Conservation (phyloP, 2,888 invertebrate species). For the Oscheius onirici region DNA sequence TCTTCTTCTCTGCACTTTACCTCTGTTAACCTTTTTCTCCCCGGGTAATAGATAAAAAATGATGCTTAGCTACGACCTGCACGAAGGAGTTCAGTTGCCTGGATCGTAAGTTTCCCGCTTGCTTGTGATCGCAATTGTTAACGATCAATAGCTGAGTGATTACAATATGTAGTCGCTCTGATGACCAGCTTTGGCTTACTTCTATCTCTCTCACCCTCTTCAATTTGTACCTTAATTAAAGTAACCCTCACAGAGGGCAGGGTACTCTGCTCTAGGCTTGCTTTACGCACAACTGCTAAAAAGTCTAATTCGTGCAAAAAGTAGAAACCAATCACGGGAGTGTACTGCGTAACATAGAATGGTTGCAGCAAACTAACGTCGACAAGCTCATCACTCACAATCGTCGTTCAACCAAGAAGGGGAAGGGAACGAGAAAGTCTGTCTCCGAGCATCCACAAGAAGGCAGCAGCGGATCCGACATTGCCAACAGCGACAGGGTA, state of each 20-base stretch:
- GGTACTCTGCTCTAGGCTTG: conserved; percentile 8
- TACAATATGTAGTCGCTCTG: conserved; percentile 3
- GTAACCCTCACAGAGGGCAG: conserved; percentile 4
- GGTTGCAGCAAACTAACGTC: conserved; percentile 67
- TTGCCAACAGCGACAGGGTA: conserved; percentile 34
- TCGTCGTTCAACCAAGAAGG: conserved; percentile 63
- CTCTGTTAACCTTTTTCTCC: conserved; percentile 13
- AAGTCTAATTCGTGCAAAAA: background rate
- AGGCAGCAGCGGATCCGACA: conserved; percentile 38
- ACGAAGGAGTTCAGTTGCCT: conserved; percentile 40
- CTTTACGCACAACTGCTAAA: conserved; percentile 7
- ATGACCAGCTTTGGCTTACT: conserved; percentile 10
- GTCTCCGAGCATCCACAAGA: conserved; percentile 27
- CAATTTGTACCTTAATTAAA: background rate
- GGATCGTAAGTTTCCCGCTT: conserved; percentile 51
- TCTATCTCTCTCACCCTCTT: background rate
- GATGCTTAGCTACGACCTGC: conserved; percentile 24
- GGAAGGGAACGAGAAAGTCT: conserved; percentile 50
- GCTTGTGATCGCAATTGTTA: conserved; percentile 24
- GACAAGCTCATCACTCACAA: conserved; percentile 68
- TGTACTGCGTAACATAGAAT: conserved; percentile 14
- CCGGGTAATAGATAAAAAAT: background rate
- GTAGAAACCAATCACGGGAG: background rate
- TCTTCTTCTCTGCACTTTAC: background rate
- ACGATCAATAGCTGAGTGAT: conserved; percentile 7